A percentile compares a stretch with the other conserved stretches of the same genome.
Evolutionary conservation across 2,888 invertebrate species (phyloP).

Genomic region (Morpho achilles): DNA sequence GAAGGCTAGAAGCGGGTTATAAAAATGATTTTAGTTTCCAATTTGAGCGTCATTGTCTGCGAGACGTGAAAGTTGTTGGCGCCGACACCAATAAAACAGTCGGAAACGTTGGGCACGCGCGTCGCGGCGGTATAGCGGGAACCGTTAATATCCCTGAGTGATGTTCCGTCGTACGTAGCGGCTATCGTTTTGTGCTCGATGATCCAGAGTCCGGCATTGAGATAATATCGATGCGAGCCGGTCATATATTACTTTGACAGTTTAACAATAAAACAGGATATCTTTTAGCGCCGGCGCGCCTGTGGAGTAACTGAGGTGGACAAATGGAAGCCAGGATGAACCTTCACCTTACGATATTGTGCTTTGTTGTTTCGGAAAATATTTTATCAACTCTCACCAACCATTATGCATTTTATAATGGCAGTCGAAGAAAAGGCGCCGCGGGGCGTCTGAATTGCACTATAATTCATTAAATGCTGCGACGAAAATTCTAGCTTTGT

Average conservation of each 20-base stretch:
- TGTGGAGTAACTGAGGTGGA: slow-evolving; percentile 36
- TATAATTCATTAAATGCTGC: slow-evolving; percentile 33
- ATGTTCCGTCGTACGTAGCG: slow-evolving; percentile 46
- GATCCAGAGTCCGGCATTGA: slow-evolving; percentile 47
- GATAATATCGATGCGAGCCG: slow-evolving; percentile 53
- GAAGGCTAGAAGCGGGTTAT: slow-evolving; percentile 47
- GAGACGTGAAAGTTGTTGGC: slow-evolving; percentile 76
- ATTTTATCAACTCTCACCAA: slow-evolving; percentile 41
- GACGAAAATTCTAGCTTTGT: slow-evolving; percentile 38
- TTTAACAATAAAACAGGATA: slow-evolving; percentile 64
- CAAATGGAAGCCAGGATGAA: slow-evolving; percentile 60
- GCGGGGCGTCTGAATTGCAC: slow-evolving; percentile 27
- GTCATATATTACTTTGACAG: slow-evolving; percentile 68
- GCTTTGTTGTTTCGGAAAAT: slow-evolving; percentile 44
- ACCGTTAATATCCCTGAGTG: slow-evolving; percentile 50
- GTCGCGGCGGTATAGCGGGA: slow-evolving; percentile 28
- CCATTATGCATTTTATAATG: slow-evolving; percentile 40
- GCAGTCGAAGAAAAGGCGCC: slow-evolving; percentile 34
- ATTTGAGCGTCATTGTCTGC: slow-evolving; percentile 73
- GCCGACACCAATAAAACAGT: slow-evolving; percentile 73
- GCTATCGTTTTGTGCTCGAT: slow-evolving; percentile 51
- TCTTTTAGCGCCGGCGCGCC: slow-evolving; percentile 54
- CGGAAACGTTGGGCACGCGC: slow-evolving; percentile 56
- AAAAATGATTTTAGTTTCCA: slow-evolving; percentile 71
- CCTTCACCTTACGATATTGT: slow-evolving; percentile 45